These are phyloP conservation scores for Amniataba percoides DNA, from an alignment of 2,797 vertebrate species.

Conservation along the genomic window DNA sequence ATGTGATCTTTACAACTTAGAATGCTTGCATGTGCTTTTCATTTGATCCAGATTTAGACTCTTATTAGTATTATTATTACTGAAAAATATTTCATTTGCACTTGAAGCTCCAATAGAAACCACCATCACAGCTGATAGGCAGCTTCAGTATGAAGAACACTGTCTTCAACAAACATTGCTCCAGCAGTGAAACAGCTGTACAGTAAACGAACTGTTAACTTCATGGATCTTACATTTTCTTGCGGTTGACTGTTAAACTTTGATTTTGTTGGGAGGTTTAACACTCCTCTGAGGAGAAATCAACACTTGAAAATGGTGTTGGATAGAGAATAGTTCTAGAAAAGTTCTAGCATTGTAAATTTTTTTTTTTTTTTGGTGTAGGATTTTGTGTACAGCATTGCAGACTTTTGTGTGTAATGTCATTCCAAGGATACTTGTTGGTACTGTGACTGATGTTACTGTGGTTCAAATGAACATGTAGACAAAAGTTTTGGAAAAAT, in stretches of 20 bases:
- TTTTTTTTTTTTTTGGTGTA: constrained; percentile 9
- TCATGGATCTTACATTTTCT: constrained; percentile 9
- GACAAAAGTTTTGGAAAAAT: constrained; percentile 49
- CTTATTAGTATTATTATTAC: neutral
- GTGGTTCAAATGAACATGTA: constrained; percentile 55
- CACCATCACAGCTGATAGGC: neutral
- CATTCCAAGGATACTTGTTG: constrained; percentile 60
- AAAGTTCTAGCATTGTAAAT: constrained; percentile 28
- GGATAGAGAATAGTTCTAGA: constrained; percentile 22
- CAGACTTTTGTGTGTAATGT: constrained; percentile 57
- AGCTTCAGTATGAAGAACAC: constrained; percentile 35
- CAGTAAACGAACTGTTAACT: neutral
- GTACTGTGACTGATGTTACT: constrained; percentile 66
- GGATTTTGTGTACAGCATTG: constrained; percentile 54
- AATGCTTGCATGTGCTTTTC: constrained; percentile 53
- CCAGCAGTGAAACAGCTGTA: constrained; percentile 29
- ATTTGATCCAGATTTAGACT: constrained; percentile 22
- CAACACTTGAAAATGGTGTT: constrained; percentile 15
- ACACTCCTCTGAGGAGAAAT: constrained; percentile 10
- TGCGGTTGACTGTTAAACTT: constrained; percentile 8
- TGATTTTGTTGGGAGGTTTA: constrained; percentile 7
- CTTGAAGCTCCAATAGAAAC: constrained; percentile 18
- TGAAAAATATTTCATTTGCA: constrained; percentile 9
- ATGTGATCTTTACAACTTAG: constrained; percentile 15
- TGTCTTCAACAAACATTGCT: constrained; percentile 33